phyloP scores from a whole-genome alignment of 2,888 invertebrate species.

The Diarsia brunnea region DNA sequence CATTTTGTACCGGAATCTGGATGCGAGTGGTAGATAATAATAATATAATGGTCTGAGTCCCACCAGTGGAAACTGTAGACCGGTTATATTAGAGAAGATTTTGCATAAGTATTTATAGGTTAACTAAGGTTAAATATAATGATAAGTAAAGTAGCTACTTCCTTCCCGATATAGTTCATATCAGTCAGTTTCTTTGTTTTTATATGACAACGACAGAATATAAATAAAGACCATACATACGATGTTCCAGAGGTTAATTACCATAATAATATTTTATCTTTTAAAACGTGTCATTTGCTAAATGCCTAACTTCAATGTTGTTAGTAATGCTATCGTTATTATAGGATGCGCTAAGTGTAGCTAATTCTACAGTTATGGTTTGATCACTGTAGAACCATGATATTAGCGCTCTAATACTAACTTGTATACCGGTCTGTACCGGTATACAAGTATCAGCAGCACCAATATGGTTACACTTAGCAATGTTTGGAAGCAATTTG shows the following conservation, averaged over 20 bases:
- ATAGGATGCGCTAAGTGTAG: slow-evolving; percentile 15
- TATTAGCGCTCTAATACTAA: slow-evolving; percentile 1
- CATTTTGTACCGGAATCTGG: not conserved
- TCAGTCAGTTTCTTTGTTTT: not conserved
- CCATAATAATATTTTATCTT: slow-evolving; percentile 20
- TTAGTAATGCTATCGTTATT: slow-evolving; percentile 5
- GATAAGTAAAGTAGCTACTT: slow-evolving; percentile 5
- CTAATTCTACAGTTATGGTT: slow-evolving; percentile 30
- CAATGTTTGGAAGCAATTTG: too few species aligned
- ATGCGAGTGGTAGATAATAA: not conserved
- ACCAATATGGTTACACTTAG: too few species aligned
- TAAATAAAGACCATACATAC: not conserved
- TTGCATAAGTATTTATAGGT: not conserved
- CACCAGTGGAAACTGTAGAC: not conserved
- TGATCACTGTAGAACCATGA: slow-evolving; percentile 16
- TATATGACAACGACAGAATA: not conserved
- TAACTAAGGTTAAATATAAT: slow-evolving; percentile 10
- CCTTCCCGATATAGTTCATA: slow-evolving; percentile 9
- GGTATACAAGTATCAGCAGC: not conserved
- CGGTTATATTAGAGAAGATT: not conserved
- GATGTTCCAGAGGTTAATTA: slow-evolving; percentile 18
- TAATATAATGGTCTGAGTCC: not conserved
- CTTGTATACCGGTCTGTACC: not conserved
- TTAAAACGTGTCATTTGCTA: slow-evolving; percentile 15
- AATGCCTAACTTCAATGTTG: slow-evolving; percentile 10